Conservation (phyloP, 2,113 vertebrate species). For the Carlito syrichta region DNA sequence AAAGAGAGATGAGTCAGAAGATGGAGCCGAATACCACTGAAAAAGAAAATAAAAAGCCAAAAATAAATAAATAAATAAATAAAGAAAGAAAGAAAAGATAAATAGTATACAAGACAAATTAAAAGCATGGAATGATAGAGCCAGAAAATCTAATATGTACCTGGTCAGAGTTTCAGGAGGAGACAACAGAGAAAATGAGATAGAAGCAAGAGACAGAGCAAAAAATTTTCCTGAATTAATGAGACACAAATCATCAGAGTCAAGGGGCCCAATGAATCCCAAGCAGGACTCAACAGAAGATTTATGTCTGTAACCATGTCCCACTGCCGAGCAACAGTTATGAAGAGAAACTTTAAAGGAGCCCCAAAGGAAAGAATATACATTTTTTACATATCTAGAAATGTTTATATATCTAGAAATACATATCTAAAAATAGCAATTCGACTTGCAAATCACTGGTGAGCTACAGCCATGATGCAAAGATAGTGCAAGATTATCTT, state of each 20-base stretch:
- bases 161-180: neutral
- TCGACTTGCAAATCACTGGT: fast-evolving
- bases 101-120: neutral
- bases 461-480: fast-evolving
- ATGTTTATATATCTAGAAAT: too few relatives aligned
- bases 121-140: fast-evolving
- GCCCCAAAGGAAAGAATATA: neutral
- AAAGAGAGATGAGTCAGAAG: neutral
- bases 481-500: fast-evolving
- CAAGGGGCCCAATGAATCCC: neutral
- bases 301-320: too few relatives aligned
- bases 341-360: neutral
- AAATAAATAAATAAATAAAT: too few relatives aligned
- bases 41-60: too few relatives aligned
- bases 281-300: too few relatives aligned
- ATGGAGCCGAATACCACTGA: neutral
- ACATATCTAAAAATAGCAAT: fast-evolving
- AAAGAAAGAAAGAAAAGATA: neutral
- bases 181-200: neutral
- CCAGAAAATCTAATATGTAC: too few relatives aligned
- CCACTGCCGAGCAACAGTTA: too few relatives aligned
- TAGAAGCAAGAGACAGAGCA: neutral
- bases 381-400: too few relatives aligned
- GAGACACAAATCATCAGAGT: neutral
- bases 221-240: neutral